These are phyloP conservation scores for Callyntrura sp. DNA, from an alignment of 2,888 invertebrate species.

Conservation along the genomic window DNA sequence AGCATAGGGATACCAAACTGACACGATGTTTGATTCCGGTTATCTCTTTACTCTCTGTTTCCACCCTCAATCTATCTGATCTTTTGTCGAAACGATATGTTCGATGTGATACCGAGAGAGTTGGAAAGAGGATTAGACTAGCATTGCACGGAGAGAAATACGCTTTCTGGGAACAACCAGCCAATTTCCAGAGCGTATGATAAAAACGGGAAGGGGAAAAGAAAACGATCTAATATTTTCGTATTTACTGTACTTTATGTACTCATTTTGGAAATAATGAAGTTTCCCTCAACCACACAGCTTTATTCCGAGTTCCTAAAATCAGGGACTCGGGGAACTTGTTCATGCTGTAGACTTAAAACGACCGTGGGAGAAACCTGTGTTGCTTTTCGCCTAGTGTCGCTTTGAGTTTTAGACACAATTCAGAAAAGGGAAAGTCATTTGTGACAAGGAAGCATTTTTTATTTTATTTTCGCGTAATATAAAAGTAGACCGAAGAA, in stretches of 20 bases:
- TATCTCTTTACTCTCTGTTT: neutral
- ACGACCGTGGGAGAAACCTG: neutral
- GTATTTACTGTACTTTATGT: neutral
- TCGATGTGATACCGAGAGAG: conserved; percentile 14
- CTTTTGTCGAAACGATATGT: conserved; percentile 3
- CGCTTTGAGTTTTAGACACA: conserved; percentile 28
- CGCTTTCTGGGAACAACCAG: neutral
- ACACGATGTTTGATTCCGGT: conserved; percentile 9
- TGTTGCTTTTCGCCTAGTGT: neutral
- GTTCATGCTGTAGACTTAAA: neutral
- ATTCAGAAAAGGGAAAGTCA: conserved; percentile 23
- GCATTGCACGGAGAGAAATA: conserved; percentile 17
- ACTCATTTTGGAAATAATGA: conserved; percentile 21
- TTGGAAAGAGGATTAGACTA: conserved; percentile 40
- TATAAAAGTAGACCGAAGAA: neutral
- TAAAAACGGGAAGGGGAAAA: neutral
- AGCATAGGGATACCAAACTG: conserved; percentile 11
- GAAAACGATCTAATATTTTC: neutral
- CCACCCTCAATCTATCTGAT: conserved; percentile 37
- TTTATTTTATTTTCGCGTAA: neutral
- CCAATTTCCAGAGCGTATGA: neutral
- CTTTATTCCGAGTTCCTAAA: neutral
- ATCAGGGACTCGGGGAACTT: conserved; percentile 23
- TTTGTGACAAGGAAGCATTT: conserved; percentile 38
- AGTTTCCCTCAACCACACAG: neutral